These are phyloP conservation scores for Stomatorhinus ivindoensis DNA, from an alignment of 2,113 vertebrate species.

Conservation along the genomic window DNA sequence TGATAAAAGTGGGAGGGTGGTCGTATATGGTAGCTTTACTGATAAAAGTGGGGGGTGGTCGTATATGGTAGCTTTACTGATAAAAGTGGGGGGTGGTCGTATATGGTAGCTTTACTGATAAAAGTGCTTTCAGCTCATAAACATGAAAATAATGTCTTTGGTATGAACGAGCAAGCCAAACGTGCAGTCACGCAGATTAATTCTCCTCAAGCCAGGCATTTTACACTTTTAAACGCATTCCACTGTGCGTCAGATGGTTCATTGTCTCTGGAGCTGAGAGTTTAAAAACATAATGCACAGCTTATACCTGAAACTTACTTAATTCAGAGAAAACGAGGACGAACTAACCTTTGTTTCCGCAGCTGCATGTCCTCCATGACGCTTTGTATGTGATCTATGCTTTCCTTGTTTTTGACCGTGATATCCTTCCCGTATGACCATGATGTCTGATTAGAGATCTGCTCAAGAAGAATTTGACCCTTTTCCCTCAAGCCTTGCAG, in stretches of 20 bases:
- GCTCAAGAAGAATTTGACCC: conserved; percentile 83
- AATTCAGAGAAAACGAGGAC: neutral
- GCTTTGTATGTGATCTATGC: conserved; percentile 85
- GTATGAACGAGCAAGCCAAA: neutral
- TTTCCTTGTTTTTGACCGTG: conserved; percentile 83
- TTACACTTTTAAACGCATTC: neutral
- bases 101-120: too few relatives aligned
- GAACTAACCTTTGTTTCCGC: conserved; percentile 85
- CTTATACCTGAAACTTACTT: neutral
- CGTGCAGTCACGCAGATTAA: neutral
- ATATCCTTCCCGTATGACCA: conserved; percentile 84
- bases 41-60: too few relatives aligned
- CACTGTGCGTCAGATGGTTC: neutral
- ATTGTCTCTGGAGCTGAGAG: neutral
- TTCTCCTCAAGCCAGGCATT: neutral
- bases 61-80: too few relatives aligned
- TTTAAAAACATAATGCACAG: neutral
- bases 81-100: too few relatives aligned
- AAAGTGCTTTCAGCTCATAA: neutral
- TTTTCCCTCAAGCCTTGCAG: conserved; percentile 83
- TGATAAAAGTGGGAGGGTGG: too few relatives aligned
- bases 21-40: too few relatives aligned
- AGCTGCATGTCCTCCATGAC: conserved; percentile 99
- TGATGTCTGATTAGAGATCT: conserved; percentile 80
- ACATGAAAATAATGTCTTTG: neutral